A percentile compares a stretch with the other conserved stretches of the same genome.
Conservation (phyloP, 1,140 invertebrate species). For the Theocolax elegans region DNA sequence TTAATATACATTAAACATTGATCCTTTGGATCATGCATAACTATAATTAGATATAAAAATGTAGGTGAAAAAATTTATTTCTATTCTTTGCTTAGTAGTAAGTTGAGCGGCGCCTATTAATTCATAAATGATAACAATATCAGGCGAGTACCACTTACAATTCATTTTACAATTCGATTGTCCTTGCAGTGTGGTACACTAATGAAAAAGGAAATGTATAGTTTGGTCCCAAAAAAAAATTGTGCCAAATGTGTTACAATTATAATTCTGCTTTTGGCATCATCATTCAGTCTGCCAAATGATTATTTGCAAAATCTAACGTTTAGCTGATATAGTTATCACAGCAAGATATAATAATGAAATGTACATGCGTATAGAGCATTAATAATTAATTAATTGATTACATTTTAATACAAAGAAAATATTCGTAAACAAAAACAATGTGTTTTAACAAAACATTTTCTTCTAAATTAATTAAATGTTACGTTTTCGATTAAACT, state of each 20-base stretch:
- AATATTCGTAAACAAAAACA: too few species aligned
- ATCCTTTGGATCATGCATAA: conserved; percentile 27
- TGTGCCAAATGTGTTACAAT: conserved; percentile 17
- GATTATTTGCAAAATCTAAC: conserved; percentile 28
- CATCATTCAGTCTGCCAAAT: conserved; percentile 29
- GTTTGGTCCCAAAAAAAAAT: conserved; percentile 37
- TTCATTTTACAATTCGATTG: conserved; percentile 24
- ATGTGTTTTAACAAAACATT: conserved; percentile 22
- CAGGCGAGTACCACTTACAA: conserved; percentile 14
- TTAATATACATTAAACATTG: conserved; percentile 36
- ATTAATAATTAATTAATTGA: conserved; percentile 26
- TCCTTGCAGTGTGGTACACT: conserved; percentile 7
- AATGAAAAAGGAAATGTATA: conserved; percentile 9
- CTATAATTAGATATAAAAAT: conserved; percentile 40
- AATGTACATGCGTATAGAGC: conserved; percentile 25
- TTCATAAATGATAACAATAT: conserved; percentile 27
- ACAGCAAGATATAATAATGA: conserved; percentile 37
- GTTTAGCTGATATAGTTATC: conserved; percentile 38
- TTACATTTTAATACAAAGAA: conserved; percentile 23
- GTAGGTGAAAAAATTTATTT: conserved; percentile 35
- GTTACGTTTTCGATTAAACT: background rate
- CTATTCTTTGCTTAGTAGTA: conserved; percentile 29
- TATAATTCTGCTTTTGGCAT: conserved; percentile 21
- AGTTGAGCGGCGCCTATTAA: conserved; percentile 21
- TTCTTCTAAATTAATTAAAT: conserved; percentile 22